Evolutionary conservation across 2,888 invertebrate genomes (phyloP).

Genomic region (Drosophila mettleri): DNA sequence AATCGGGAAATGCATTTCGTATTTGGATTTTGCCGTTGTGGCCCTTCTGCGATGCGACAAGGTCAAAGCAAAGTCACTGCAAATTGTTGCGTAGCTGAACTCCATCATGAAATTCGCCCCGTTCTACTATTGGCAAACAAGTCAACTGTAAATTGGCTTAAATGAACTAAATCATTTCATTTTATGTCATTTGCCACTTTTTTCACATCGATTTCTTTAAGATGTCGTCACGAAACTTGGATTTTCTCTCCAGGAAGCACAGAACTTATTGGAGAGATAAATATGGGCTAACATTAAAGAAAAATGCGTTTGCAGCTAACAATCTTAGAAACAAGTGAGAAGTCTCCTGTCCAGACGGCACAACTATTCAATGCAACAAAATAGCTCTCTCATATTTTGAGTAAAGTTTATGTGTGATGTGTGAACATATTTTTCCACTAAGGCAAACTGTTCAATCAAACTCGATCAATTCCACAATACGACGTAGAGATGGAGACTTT

Average conservation of each 20-base stretch:
- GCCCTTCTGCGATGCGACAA: conserved; percentile 47
- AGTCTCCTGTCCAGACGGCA: too few species aligned
- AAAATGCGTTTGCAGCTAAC: too few species aligned
- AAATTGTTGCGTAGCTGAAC: conserved; percentile 54
- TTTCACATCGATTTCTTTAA: conserved; percentile 36
- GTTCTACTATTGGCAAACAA: conserved; percentile 37
- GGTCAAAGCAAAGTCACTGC: conserved; percentile 72
- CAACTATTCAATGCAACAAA: too few species aligned
- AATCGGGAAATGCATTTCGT: conserved; percentile 44
- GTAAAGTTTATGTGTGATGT: too few species aligned
- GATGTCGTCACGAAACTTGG: conserved; percentile 1
- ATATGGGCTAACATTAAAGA: too few species aligned
- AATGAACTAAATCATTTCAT: conserved; percentile 64
- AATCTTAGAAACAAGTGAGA: too few species aligned
- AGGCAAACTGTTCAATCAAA: too few species aligned
- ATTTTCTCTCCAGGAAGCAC: not conserved
- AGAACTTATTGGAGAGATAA: not conserved
- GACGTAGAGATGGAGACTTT: too few species aligned
- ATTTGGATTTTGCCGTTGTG: conserved; percentile 38
- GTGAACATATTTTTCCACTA: too few species aligned
- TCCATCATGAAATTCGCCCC: conserved; percentile 11
- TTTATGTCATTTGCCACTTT: conserved; percentile 46
- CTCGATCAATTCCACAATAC: too few species aligned
- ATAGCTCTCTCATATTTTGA: too few species aligned
- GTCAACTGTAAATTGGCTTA: conserved; percentile 78